Conservation (phyloP, 2,797 vertebrate genomes). For the Gambelia wislizenii region DNA sequence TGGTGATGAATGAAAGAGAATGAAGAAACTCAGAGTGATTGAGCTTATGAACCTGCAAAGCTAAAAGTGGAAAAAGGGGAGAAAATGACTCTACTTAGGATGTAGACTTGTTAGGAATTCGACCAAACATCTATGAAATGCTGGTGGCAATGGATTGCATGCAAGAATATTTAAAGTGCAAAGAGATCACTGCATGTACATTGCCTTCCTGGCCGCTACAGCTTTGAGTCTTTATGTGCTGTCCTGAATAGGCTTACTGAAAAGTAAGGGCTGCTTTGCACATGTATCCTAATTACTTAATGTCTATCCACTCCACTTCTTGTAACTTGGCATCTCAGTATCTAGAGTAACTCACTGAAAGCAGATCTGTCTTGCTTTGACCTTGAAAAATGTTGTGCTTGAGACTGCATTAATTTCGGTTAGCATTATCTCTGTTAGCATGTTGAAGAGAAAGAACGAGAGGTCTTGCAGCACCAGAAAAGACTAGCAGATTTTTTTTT, state of each 20-base stretch:
- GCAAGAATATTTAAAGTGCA: slow-evolving; percentile 15
- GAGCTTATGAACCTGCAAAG: slow-evolving; percentile 35
- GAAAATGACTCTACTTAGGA: slow-evolving; percentile 19
- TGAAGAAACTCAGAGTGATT: slow-evolving; percentile 47
- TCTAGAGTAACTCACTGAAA: slow-evolving; percentile 2
- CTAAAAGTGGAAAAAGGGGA: background rate
- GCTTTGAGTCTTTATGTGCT: background rate
- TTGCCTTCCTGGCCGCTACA: background rate
- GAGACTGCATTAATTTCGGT: background rate
- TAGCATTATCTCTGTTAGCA: background rate
- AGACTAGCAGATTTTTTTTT: too few species aligned
- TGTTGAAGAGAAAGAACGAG: background rate
- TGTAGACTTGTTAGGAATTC: slow-evolving; percentile 3
- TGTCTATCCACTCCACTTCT: background rate
- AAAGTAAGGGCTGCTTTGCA: background rate
- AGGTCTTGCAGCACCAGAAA: background rate
- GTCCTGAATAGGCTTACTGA: background rate
- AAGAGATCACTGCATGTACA: background rate
- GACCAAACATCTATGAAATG: background rate
- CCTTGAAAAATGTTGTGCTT: slow-evolving; percentile 3
- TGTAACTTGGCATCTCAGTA: background rate
- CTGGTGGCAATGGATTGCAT: background rate
- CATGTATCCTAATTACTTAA: background rate
- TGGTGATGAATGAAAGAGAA: slow-evolving; percentile 51
- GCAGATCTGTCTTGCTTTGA: background rate